These are phyloP conservation scores for Megaceryle torquata DNA, from an alignment of 2,113 vertebrate genomes.

Conservation along the genomic window DNA sequence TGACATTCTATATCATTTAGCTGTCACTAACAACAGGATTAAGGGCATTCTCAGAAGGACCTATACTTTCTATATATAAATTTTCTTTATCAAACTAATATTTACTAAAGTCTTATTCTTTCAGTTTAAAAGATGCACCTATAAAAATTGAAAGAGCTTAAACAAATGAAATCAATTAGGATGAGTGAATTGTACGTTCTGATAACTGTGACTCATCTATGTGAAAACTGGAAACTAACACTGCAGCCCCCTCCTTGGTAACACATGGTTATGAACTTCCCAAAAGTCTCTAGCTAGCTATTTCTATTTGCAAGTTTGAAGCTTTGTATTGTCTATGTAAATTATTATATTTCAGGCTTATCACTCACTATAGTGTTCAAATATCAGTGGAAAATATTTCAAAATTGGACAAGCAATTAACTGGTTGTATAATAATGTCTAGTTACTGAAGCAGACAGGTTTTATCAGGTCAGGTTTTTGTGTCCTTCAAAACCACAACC, in stretches of 20 bases:
- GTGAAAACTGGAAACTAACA: slow-evolving; percentile 43
- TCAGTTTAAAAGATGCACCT: not conserved
- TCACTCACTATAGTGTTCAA: slow-evolving; percentile 9
- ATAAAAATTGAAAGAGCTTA: not conserved
- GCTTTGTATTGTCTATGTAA: slow-evolving; percentile 2
- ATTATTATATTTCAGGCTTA: slow-evolving; percentile 26
- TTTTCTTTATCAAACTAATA: not conserved
- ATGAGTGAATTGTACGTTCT: slow-evolving; percentile 1
- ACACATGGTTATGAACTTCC: not conserved
- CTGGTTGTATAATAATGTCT: slow-evolving; percentile 19
- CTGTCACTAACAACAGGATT: not conserved
- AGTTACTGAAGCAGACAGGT: slow-evolving; percentile 18
- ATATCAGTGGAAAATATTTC: slow-evolving; percentile 37
- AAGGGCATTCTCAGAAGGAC: not conserved
- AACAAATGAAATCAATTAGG: slow-evolving; percentile 12
- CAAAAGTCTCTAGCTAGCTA: slow-evolving; percentile 41
- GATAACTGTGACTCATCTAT: not conserved
- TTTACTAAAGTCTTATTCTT: not conserved
- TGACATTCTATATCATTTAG: not conserved
- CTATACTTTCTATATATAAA: not conserved
- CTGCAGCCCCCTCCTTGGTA: not conserved
- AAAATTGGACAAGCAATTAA: slow-evolving; percentile 43
- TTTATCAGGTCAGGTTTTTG: slow-evolving; percentile 10
- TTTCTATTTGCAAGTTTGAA: slow-evolving; percentile 16
- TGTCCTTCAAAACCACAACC: not conserved